phyloP scores from a whole-genome alignment of 2,888 invertebrate species.

The Tenthredo mesomela region DNA sequence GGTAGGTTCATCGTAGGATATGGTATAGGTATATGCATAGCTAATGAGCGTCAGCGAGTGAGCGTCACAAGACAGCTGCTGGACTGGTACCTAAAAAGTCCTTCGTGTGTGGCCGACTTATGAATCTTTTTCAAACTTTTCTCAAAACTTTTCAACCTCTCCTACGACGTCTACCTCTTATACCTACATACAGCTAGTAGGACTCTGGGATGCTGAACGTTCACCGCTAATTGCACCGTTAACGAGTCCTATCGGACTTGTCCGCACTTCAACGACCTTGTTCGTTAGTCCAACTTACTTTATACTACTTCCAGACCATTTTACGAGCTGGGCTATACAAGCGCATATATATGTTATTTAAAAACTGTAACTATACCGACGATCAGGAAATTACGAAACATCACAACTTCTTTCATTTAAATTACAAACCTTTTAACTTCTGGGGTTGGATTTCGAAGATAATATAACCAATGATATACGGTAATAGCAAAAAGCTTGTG shows the following conservation, averaged over 20 bases:
- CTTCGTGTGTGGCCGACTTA: constrained; percentile 51
- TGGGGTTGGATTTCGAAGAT: background rate
- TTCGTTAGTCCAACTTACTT: constrained; percentile 32
- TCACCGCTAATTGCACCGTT: constrained; percentile 45
- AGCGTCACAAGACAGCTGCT: constrained; percentile 60
- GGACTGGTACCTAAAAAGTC: constrained; percentile 45
- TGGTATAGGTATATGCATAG: constrained; percentile 66
- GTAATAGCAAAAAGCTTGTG: too few species aligned
- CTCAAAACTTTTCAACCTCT: constrained; percentile 18
- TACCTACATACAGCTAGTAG: background rate
- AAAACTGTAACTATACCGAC: background rate
- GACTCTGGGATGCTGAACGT: background rate
- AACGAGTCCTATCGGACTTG: constrained; percentile 33
- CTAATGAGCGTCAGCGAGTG: constrained; percentile 68
- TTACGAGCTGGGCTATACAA: constrained; percentile 24
- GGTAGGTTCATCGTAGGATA: background rate
- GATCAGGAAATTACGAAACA: background rate
- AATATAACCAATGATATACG: background rate
- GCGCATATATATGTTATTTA: background rate
- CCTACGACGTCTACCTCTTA: background rate
- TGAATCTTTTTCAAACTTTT: constrained; percentile 35
- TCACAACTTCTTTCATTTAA: background rate
- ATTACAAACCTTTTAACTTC: background rate
- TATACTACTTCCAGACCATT: background rate
- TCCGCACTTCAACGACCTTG: constrained; percentile 51